Evolutionary conservation across 1,140 invertebrate genomes (phyloP).

Genomic region (Drosophila persimilis): DNA sequence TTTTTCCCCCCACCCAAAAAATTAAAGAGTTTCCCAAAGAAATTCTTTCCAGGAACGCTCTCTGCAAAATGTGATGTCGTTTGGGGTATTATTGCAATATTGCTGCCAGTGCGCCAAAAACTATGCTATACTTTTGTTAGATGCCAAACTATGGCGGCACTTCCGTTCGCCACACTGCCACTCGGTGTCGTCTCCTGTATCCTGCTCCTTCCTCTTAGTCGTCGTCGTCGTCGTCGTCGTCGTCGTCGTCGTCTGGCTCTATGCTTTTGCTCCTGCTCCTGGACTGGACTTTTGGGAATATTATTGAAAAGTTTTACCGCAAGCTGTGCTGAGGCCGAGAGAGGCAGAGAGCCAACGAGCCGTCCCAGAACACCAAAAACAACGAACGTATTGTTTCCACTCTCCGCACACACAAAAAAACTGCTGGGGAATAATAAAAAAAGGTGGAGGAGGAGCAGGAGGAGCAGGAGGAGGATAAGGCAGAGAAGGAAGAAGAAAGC

Average conservation of each 20-base stretch:
- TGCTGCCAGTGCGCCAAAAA: slow-evolving; percentile 64
- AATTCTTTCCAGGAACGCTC: slow-evolving; percentile 20
- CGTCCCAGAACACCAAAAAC: slow-evolving; percentile 55
- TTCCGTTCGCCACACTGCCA: slow-evolving; percentile 55
- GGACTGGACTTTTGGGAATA: slow-evolving; percentile 78
- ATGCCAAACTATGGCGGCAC: slow-evolving; percentile 69
- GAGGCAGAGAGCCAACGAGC: slow-evolving; percentile 11
- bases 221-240: slow-evolving; percentile 19
- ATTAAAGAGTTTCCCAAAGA: slow-evolving; percentile 1
- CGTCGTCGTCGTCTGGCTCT: slow-evolving; percentile 29
- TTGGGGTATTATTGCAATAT: slow-evolving; percentile 65
- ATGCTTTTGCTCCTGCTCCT: slow-evolving; percentile 42
- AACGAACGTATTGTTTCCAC: slow-evolving; percentile 70
- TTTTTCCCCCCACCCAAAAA: too few species aligned
- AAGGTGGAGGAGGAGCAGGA: not conserved
- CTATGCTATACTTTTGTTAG: slow-evolving; percentile 49
- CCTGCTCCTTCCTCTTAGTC: slow-evolving; percentile 17
- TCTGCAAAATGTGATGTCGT: slow-evolving; percentile 15
- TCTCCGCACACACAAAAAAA: slow-evolving; percentile 11
- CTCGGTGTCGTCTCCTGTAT: slow-evolving; percentile 22
- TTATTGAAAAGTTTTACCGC: slow-evolving; percentile 79
- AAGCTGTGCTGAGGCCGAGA: slow-evolving; percentile 60
- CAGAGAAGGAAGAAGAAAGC: slow-evolving; percentile 17
- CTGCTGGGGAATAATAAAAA: slow-evolving; percentile 39
- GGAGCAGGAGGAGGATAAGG: slow-evolving; percentile 30